Percentiles rank a stretch among this genome's conserved stretches.
phyloP scores from a whole-genome alignment of 1,140 invertebrate genomes.

The Drosophila mojavensis region DNA sequence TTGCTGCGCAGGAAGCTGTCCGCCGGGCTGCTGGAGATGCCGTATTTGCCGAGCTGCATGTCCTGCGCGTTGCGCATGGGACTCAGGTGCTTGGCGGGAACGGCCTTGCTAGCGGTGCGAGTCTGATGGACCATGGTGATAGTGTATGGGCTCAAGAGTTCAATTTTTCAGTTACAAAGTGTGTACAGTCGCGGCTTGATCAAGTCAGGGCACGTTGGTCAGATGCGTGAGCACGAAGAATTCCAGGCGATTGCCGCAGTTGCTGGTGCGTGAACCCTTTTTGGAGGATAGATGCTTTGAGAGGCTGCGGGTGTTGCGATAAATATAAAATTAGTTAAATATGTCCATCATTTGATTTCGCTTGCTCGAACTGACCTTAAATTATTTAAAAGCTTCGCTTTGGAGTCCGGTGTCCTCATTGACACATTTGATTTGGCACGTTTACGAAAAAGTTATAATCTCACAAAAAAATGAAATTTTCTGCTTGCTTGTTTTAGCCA shows the following conservation, averaged over 20 bases:
- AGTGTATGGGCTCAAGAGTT: background rate
- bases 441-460: conserved; percentile 24
- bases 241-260: conserved; percentile 79
- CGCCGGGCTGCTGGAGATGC: conserved; percentile 63
- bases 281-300: conserved; percentile 82
- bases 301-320: conserved; percentile 49
- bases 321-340: conserved; percentile 2
- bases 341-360: background rate
- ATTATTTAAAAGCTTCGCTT: conserved; percentile 79
- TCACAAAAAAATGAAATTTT: conserved; percentile 17
- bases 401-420: conserved; percentile 83
- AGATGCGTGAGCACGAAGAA: conserved; percentile 75
- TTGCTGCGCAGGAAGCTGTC: conserved; percentile 55
- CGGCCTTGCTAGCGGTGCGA: conserved; percentile 71
- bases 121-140: conserved; percentile 75
- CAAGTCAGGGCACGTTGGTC: conserved; percentile 77
- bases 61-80: conserved; percentile 67
- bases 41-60: conserved; percentile 55
- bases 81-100: conserved; percentile 74
- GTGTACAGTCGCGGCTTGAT: background rate
- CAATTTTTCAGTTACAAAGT: conserved; percentile 11
- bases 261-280: conserved; percentile 79
- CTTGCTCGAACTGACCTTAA: conserved; percentile 63
- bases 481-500: conserved; percentile 6
- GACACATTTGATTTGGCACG: conserved; percentile 73